Evolutionary conservation across 2,888 invertebrate genomes (phyloP), one percentile per base, ranked within the genome.

Genomic region (Tineola bisselliella): DNA sequence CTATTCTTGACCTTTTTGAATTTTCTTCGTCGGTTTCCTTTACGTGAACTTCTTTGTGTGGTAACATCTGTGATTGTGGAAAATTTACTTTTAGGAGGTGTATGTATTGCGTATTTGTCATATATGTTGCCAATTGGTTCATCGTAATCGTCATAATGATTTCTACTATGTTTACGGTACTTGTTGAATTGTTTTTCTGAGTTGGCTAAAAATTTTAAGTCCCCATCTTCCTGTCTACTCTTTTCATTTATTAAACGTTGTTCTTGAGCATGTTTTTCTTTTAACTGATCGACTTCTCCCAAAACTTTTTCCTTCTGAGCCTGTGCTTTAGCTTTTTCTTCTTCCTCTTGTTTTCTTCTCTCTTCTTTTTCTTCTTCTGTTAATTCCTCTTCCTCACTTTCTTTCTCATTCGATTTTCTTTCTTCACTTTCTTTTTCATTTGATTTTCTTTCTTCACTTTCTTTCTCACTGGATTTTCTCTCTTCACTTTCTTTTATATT

Each of bases 251-350:
- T 76, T 1, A 66, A 64, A 65, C 73, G 73, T 64, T 84, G 83
- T 68, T 87, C 86, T 64, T 73, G 66, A 12, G 74, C 77, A 62
- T 87, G 87, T 15, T 82, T 72, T 62, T 72, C 69, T 70, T 84
- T 87, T 12, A 87, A 66, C 48, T 80, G 78, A 62, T 87, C 86
- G 5, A 87, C 84, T 61, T 75, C 74, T 13, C 73, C 73, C 44
- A 87, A 68, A 63, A 87, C 78, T 62, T 71, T 74, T 3, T 76
- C 72, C 66, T 84, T 84, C 62, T 72, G 81, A 0, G 70, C 76
- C 68, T 84, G 63, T 18, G 64, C 62, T 19, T 62, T 57, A 15
- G 64, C 59, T 44, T 64, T 62, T 38, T 58, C 62, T n/a, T 60
- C 60, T 56, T 64, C 63, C 13, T 66, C 62, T 61, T 62, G 0